phyloP scores from a whole-genome alignment of 2,888 invertebrate genomes.

The Mayetiola destructor region DNA sequence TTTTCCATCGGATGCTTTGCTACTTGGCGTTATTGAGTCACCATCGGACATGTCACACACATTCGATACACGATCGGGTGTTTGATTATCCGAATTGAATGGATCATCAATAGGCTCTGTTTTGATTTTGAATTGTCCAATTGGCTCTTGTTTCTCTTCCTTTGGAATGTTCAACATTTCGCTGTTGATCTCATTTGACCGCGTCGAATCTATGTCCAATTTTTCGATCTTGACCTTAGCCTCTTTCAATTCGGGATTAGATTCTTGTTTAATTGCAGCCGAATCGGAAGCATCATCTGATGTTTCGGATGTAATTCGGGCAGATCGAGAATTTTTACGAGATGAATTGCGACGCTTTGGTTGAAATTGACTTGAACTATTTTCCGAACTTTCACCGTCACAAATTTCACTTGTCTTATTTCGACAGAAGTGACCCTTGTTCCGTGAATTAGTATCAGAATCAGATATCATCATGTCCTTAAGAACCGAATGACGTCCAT shows the following conservation, averaged over 20 bases:
- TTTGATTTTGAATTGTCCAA: conserved; percentile 20
- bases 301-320: conserved; percentile 61
- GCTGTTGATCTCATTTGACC: conserved; percentile 4
- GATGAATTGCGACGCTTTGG: conserved; percentile 38
- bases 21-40: conserved; percentile 5
- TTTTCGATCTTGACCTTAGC: conserved; percentile 23
- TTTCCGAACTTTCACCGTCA: conserved; percentile 32
- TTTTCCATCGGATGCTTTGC: neutral
- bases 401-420: conserved; percentile 36
- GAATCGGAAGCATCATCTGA: conserved; percentile 46
- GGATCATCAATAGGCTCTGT: conserved; percentile 18
- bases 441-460: conserved; percentile 39
- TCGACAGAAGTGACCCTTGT: conserved; percentile 37
- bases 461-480: conserved; percentile 24
- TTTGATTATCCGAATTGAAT: conserved; percentile 13
- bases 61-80: conserved; percentile 12
- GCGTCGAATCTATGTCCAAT: conserved; percentile 8
- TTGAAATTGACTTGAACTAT: conserved; percentile 22
- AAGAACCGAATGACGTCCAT: conserved; percentile 13
- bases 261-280: neutral
- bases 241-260: conserved; percentile 16
- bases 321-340: conserved; percentile 51
- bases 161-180: conserved; percentile 10
- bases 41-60: conserved; percentile 20
- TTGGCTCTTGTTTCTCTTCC: conserved; percentile 3